These are phyloP conservation scores for Falco punctatus DNA, from an alignment of 2,113 vertebrate genomes.

Conservation along the genomic window DNA sequence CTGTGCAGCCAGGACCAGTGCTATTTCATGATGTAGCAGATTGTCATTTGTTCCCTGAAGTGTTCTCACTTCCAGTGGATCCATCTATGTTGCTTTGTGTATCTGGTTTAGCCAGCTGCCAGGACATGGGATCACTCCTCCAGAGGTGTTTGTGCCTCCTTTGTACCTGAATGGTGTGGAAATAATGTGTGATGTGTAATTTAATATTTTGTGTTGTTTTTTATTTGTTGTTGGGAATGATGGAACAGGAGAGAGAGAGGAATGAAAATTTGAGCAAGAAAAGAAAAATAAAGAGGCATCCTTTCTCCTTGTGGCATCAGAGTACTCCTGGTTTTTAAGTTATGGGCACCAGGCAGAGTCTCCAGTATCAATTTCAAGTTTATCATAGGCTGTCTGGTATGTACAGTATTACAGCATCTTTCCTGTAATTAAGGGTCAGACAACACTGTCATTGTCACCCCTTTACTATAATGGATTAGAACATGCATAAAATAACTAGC, in stretches of 20 bases:
- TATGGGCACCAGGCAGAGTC: background rate
- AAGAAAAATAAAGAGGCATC: background rate
- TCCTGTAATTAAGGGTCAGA: constrained; percentile 52
- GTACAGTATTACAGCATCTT: background rate
- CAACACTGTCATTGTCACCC: background rate
- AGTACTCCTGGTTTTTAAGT: background rate
- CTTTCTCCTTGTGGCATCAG: background rate
- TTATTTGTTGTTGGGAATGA: background rate
- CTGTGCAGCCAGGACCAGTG: background rate
- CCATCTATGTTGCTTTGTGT: background rate
- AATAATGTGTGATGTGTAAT: background rate
- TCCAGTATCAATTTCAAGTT: constrained; percentile 24
- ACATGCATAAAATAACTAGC: background rate
- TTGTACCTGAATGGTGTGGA: background rate
- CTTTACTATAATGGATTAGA: background rate
- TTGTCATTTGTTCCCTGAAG: background rate
- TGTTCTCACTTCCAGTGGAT: background rate
- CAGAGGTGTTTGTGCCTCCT: background rate
- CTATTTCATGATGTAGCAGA: background rate
- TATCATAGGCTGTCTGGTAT: background rate
- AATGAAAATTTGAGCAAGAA: background rate
- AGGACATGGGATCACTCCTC: background rate
- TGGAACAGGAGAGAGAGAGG: background rate
- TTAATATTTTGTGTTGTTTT: background rate
- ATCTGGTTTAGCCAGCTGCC: background rate